Conservation (phyloP, 2,888 invertebrate species). For the Eremobia ochroleuca region DNA sequence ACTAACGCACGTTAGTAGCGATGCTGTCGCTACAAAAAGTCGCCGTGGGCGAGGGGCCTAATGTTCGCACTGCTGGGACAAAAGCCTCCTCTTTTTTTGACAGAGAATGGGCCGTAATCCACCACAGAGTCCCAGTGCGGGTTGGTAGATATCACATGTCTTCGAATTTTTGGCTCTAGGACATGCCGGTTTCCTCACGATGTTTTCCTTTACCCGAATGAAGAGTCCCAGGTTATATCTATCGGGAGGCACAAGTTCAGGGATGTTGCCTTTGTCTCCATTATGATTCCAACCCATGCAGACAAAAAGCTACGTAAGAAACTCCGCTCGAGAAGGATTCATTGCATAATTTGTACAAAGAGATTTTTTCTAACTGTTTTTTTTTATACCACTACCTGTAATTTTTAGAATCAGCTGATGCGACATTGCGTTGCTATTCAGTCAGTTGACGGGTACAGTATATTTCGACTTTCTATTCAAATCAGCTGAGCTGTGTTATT, state of each 20-base stretch:
- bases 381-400: slow-evolving; percentile 16
- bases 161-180: too few species aligned
- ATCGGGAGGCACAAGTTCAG: too few species aligned
- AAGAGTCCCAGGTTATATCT: too few species aligned
- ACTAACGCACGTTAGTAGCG: too few species aligned
- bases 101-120: too few species aligned
- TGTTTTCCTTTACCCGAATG: background rate
- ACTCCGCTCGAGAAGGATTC: background rate
- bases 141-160: too few species aligned
- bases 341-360: slow-evolving; percentile 25
- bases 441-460: slow-evolving; percentile 24
- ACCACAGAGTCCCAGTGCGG: too few species aligned
- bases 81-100: too few species aligned
- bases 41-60: too few species aligned
- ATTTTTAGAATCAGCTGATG: slow-evolving; percentile 30
- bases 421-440: background rate
- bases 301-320: background rate
- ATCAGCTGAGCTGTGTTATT: slow-evolving; percentile 37
- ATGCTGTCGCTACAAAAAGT: too few species aligned
- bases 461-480: slow-evolving; percentile 24
- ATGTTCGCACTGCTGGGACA: too few species aligned
- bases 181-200: background rate
- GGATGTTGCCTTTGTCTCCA: background rate
- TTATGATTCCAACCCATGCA: background rate
- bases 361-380: background rate